Percentiles rank a stretch among this genome's conserved stretches.
Conservation (phyloP, 2,797 vertebrate species). For the Aselliscus stoliczkanus region DNA sequence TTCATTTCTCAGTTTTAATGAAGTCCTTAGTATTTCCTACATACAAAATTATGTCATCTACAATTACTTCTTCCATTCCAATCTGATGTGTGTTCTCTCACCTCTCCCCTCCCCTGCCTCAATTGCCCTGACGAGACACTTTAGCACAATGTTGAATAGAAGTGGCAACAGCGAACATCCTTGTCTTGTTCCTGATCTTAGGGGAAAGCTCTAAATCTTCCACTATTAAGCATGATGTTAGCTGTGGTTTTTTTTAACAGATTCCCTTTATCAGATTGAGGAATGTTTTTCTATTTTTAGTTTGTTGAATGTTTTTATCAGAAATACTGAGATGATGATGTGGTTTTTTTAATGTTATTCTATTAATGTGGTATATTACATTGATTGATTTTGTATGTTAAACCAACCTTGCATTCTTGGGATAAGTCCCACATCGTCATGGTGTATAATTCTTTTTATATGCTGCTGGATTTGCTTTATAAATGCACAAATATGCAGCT, state of each 20-base stretch:
- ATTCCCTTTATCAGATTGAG: not conserved
- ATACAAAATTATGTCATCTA: not conserved
- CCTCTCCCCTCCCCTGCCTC: not conserved
- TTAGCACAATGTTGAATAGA: not conserved
- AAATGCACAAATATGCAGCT: not conserved
- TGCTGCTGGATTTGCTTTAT: not conserved
- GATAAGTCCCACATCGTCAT: not conserved
- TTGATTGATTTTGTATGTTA: not conserved
- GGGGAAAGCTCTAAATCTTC: not conserved
- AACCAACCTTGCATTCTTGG: not conserved
- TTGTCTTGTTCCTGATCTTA: not conserved
- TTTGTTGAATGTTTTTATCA: constrained; percentile 3
- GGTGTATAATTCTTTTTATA: not conserved
- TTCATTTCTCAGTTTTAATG: not conserved
- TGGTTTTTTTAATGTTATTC: not conserved
- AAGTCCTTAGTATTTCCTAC: not conserved
- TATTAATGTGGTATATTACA: not conserved
- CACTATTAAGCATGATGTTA: not conserved
- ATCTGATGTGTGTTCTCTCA: not conserved
- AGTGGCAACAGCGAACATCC: not conserved
- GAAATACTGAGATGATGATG: not conserved
- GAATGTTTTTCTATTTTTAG: not conserved
- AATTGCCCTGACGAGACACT: not conserved
- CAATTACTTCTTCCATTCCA: not conserved
- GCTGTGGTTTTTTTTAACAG: not conserved